Base-by-base conservation (phyloP, 2,113 vertebrate species). In the Rhombomys opimus region DNA sequence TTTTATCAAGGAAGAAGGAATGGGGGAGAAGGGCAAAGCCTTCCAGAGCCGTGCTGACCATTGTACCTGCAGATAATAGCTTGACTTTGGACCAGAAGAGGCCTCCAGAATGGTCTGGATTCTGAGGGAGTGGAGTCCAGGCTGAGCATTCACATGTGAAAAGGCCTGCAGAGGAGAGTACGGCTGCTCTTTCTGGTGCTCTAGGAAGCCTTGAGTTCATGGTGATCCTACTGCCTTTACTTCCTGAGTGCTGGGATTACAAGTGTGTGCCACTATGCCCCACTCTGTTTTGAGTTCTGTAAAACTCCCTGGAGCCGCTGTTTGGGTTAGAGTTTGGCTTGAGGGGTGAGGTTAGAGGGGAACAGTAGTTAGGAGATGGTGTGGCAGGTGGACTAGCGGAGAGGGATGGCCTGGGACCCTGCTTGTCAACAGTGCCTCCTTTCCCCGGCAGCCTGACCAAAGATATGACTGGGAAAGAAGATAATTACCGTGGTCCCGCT, bases 381-480 rank as follows among this genome's bases (percentile, higher is more conserved):
- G 5, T 46, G 52, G 46, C 46, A 20, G n/a, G 7, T 23, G 35
- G 89, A 27, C 14, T 38, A 41, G 17, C 65, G 35, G 32, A 61
- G 9, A 13, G 30, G 82, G 4, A 35, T 70, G 57, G 68, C 38
- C 13, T 13, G 5, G 46, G 35, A 2, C 9, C 61, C 27, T 0
- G 30, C 1, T 0, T 75, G 63, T n/a, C 30, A 30, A 93, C 86
- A 20, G 2, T 30, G 25, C 81, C 76, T 52, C 73, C 61, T 54
- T 88, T 81, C 95, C 54, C 50, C 46, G 22, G 27, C 96, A 99
- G 99, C 97, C 98, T 99, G 97, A 99, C 99, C 52, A 99, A 99
- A 97, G 99, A 99, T 97, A 99, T 99, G 99, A 99, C 99, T 4
- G 99, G 99, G 84, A 99, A 99, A 89, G 99, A 99, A 81, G 99